Percentiles rank a stretch among this genome's conserved stretches.
These are phyloP conservation scores for Macrosoma leucophasiata DNA, from an alignment of 2,888 invertebrate species.

Conservation along the genomic window DNA sequence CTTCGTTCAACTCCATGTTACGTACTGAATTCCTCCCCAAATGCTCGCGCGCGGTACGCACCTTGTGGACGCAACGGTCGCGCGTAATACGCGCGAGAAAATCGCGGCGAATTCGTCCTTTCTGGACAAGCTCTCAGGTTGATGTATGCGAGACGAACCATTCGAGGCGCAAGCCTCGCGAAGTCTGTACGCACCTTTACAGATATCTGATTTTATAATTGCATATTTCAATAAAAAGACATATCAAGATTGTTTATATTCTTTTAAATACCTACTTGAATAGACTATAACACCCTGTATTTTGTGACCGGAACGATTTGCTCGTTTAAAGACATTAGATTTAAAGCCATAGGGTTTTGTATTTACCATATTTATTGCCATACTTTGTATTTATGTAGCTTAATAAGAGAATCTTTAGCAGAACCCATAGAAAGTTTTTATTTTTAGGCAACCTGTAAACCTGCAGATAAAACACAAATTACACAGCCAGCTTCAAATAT, in stretches of 20 bases:
- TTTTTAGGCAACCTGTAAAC: slow-evolving; percentile 25
- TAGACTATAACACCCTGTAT: slow-evolving; percentile 3
- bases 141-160: slow-evolving; percentile 3
- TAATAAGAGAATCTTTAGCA: slow-evolving; percentile 23
- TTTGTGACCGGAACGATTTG: slow-evolving; percentile 5
- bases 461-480: slow-evolving; percentile 26
- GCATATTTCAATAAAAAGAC: slow-evolving; percentile 2
- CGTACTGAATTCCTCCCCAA: no score
- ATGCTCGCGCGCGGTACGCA: no score
- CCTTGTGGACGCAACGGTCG: no score
- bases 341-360: slow-evolving; percentile 1
- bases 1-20: no score
- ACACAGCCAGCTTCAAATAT: slow-evolving; percentile 23
- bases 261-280: slow-evolving; percentile 4
- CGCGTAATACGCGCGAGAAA: no score
- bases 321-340: slow-evolving; percentile 2
- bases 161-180: slow-evolving; percentile 9
- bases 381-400: slow-evolving; percentile 16
- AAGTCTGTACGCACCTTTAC: slow-evolving; percentile 8
- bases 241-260: slow-evolving; percentile 4
- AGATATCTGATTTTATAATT: slow-evolving; percentile 1
- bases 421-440: slow-evolving; percentile 23
- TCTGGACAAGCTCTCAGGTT: no score
- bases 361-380: slow-evolving; percentile 5
- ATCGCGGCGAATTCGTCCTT: no score